A percentile compares a stretch with the other conserved stretches of the same genome.
Conservation (phyloP, 2,113 vertebrate species). For the Capra hircus region DNA sequence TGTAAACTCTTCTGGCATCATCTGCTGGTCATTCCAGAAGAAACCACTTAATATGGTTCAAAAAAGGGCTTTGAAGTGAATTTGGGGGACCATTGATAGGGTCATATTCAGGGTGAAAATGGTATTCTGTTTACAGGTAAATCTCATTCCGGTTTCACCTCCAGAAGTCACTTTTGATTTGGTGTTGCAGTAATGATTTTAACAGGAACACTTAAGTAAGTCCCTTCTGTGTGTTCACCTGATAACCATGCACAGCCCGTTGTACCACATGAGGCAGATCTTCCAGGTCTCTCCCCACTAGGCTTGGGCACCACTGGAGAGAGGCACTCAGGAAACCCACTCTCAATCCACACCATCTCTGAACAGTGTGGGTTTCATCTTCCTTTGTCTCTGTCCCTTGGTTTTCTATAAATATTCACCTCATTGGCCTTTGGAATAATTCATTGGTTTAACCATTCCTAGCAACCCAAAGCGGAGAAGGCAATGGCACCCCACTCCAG, state of each 20-base stretch:
- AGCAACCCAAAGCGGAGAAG: too few relatives aligned
- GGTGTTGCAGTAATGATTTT: background rate
- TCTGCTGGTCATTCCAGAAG: background rate
- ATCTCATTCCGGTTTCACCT: background rate
- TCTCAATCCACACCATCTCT: background rate
- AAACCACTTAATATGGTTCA: background rate
- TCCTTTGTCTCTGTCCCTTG: background rate
- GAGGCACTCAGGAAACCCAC: background rate
- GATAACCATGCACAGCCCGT: background rate
- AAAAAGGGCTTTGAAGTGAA: background rate
- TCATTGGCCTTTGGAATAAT: background rate
- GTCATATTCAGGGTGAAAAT: background rate
- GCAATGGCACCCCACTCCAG: too few relatives aligned
- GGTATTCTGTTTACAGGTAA: background rate
- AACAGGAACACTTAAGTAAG: background rate
- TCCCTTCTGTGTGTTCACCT: background rate
- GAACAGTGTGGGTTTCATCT: rapidly evolving
- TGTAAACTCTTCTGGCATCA: slow-evolving; percentile 28
- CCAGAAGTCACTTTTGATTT: background rate
- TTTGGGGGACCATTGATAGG: rapidly evolving
- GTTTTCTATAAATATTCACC: background rate
- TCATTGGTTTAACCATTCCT: background rate
- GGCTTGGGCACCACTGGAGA: rapidly evolving
- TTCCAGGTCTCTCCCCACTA: rapidly evolving
- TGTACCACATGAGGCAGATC: rapidly evolving